Base-by-base conservation (phyloP, 2,888 invertebrate genomes). In the Eumerus sabulonum region DNA sequence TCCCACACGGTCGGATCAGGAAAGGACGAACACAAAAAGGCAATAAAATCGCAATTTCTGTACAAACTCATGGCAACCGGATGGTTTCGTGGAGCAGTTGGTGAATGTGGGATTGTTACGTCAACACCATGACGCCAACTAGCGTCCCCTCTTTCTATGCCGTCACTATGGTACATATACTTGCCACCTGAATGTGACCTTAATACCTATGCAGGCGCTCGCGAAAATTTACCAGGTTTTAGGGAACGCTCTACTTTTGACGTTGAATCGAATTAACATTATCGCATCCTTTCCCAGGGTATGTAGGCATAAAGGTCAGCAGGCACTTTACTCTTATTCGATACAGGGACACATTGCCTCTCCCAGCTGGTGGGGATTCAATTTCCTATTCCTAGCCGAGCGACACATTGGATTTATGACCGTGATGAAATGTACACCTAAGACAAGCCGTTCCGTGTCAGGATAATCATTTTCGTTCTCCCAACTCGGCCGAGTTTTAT, bases 381-480 rank as follows among this genome's bases (percentile, higher is more conserved):
- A 1, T 47, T 48, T 40, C 44, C 11, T 7, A n/a, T 40, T 11
- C 11, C 40, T 40, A 1, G 40, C 9, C 9, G 40, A 40, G 40
- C 40, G n/a, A 9, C 40, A 9, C 40, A 48, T 11, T 1, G 51
- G 56, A 73, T 73, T 73, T 68, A 79, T 68, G 53, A 40, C 42
- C 44, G 48, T 50, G 44, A 79, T 68, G 73, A 68, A 79, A 79
- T 79, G 48, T 79, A 63, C 68, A 48, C 73, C 62, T 14, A 51
- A 59, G 53, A 48, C 45, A 62, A 60, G 38, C 40, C 40, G 36
- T 50, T 16, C 13, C 62, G 62, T 60, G 47, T 57, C 59, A 63
- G 54, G 59, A 64, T 68, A 73, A 54, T 73, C 54, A 73, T 68
- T 68, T 73, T 67, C 54, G 59, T 45, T 54, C 7, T 27, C 27